Evolutionary conservation across 2,113 vertebrate species (phyloP).

Genomic region (Mirounga angustirostris): DNA sequence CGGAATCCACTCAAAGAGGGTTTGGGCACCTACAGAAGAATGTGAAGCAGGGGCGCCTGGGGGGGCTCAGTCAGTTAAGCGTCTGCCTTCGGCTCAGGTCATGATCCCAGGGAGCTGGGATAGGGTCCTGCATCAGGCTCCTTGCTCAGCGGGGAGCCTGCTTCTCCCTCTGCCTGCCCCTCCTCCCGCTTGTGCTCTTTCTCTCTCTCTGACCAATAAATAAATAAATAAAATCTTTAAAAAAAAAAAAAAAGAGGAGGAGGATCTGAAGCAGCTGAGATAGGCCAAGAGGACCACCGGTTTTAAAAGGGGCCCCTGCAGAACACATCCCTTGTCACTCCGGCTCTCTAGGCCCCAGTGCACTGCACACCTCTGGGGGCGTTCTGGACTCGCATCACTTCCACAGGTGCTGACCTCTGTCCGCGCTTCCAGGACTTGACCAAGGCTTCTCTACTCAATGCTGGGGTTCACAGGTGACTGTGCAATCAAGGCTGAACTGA

Average conservation of each 20-base stretch:
- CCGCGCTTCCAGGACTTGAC: not conserved
- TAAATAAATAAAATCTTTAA: too few species aligned
- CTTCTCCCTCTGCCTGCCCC: too few species aligned
- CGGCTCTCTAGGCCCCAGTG: rapidly evolving
- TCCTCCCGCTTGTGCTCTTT: too few species aligned
- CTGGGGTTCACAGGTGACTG: not conserved
- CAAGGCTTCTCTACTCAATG: not conserved
- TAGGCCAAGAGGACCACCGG: not conserved
- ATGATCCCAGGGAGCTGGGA: too few species aligned
- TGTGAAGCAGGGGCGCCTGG: not conserved
- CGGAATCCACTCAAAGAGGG: not conserved
- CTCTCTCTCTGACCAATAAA: too few species aligned
- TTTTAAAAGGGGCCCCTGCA: not conserved
- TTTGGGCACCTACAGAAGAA: not conserved
- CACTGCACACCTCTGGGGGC: not conserved
- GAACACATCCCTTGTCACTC: not conserved
- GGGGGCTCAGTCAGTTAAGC: too few species aligned
- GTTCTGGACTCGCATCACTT: not conserved
- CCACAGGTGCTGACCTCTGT: not conserved
- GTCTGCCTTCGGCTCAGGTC: too few species aligned
- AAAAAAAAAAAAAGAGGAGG: too few species aligned
- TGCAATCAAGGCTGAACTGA: not conserved
- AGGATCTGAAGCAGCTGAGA: not conserved
- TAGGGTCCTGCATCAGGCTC: too few species aligned
- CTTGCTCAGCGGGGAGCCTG: too few species aligned